phyloP scores from a whole-genome alignment of 2,888 invertebrate genomes.

The Hyles lineata region DNA sequence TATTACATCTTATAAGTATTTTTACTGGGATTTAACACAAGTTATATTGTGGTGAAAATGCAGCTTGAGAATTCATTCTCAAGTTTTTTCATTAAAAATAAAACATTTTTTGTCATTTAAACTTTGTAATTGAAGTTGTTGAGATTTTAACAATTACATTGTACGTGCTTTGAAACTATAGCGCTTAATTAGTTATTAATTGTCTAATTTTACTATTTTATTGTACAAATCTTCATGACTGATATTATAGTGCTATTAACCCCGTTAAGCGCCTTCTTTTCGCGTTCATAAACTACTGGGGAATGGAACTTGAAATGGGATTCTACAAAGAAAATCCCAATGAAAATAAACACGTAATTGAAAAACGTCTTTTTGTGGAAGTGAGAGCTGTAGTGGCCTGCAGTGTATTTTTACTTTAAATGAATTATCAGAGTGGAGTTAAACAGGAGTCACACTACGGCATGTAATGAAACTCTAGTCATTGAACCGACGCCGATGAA shows the following conservation, averaged over 20 bases:
- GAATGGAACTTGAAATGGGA: not conserved
- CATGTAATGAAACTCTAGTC: not conserved
- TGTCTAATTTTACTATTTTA: not conserved
- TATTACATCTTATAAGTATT: not conserved
- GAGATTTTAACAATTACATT: not conserved
- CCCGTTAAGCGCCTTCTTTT: too few species aligned
- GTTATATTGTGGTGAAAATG: too few species aligned
- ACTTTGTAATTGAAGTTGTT: not conserved
- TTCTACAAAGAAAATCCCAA: not conserved
- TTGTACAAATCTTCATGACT: not conserved
- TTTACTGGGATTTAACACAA: not conserved
- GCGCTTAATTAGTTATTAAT: not conserved
- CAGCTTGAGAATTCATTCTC: too few species aligned
- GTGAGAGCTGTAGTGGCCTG: not conserved
- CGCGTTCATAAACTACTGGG: not conserved
- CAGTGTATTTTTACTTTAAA: not conserved
- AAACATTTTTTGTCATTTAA: not conserved
- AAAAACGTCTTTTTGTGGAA: not conserved
- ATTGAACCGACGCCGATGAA: not conserved
- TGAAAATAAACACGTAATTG: slow-evolving; percentile 1
- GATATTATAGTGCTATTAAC: not conserved
- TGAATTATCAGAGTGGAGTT: not conserved
- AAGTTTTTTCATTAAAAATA: too few species aligned
- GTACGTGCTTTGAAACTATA: not conserved
- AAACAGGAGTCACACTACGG: not conserved